These are phyloP conservation scores for Trichonephila clavata DNA, from an alignment of 1,140 invertebrate species.

Conservation along the genomic window DNA sequence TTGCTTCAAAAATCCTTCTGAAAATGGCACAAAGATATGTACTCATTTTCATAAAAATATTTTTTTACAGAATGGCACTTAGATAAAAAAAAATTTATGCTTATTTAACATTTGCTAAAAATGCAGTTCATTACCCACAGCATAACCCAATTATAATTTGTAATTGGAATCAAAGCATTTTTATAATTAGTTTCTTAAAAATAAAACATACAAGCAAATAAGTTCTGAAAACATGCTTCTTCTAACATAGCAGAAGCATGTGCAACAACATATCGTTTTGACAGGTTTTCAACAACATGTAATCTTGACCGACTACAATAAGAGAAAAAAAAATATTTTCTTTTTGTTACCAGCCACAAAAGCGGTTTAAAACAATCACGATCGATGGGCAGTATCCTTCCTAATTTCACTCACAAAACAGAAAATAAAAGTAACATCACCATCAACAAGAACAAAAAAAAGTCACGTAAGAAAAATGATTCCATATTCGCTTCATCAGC, in stretches of 20 bases:
- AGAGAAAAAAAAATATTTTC: neutral
- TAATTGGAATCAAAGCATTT: no score
- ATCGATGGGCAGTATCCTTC: neutral
- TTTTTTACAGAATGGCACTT: no score
- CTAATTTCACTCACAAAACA: neutral
- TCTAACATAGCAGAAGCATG: neutral
- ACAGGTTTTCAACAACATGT: neutral
- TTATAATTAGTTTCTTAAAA: neutral
- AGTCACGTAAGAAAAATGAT: slow-evolving; percentile 15
- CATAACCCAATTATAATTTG: no score
- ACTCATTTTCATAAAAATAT: no score
- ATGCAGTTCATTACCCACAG: no score
- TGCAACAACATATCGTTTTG: neutral
- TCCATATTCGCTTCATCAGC: neutral
- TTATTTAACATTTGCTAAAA: no score
- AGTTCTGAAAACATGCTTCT: neutral
- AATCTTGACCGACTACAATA: neutral
- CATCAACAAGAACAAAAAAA: neutral
- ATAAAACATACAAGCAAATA: neutral
- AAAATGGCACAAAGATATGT: no score
- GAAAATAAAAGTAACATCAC: neutral
- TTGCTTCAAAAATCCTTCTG: no score
- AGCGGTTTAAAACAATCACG: neutral
- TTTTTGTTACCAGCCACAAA: neutral
- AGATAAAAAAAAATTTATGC: no score